These are phyloP conservation scores for Delia radicum DNA, from an alignment of 1,140 invertebrate species.

Conservation along the genomic window DNA sequence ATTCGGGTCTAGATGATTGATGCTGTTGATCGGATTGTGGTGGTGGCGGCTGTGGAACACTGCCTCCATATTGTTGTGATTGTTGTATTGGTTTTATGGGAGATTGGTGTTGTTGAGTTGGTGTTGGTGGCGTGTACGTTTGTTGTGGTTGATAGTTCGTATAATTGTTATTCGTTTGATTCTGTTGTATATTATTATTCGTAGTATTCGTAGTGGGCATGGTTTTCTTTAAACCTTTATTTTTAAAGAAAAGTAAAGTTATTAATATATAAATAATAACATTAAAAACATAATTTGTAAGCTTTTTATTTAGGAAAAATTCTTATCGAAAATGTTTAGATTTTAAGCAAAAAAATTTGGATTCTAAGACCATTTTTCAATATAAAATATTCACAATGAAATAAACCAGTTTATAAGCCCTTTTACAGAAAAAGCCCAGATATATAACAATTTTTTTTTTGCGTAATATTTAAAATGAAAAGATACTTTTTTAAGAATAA, in stretches of 20 bases:
- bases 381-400: too few species aligned
- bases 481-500: too few species aligned
- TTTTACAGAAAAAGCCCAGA: too few species aligned
- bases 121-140: slow-evolving; percentile 24
- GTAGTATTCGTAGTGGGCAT: slow-evolving; percentile 26
- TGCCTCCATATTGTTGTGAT: neutral
- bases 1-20: slow-evolving; percentile 36
- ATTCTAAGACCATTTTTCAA: too few species aligned
- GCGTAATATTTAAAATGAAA: too few species aligned
- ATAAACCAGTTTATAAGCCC: too few species aligned
- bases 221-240: slow-evolving; percentile 27
- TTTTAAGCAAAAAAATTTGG: too few species aligned
- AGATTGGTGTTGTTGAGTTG: slow-evolving; percentile 21
- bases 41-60: slow-evolving; percentile 24
- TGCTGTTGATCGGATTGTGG: slow-evolving; percentile 28
- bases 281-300: too few species aligned
- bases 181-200: slow-evolving; percentile 11
- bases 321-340: too few species aligned
- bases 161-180: slow-evolving; percentile 22
- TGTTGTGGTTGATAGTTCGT: slow-evolving; percentile 18
- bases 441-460: too few species aligned
- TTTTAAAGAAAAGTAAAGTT: neutral
- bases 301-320: too few species aligned
- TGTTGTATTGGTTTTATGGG: slow-evolving; percentile 24
- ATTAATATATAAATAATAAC: too few species aligned